A percentile compares a stretch with the other conserved stretches of the same genome.
Conservation (phyloP, 2,888 invertebrate genomes). For the Trilocha varians region DNA sequence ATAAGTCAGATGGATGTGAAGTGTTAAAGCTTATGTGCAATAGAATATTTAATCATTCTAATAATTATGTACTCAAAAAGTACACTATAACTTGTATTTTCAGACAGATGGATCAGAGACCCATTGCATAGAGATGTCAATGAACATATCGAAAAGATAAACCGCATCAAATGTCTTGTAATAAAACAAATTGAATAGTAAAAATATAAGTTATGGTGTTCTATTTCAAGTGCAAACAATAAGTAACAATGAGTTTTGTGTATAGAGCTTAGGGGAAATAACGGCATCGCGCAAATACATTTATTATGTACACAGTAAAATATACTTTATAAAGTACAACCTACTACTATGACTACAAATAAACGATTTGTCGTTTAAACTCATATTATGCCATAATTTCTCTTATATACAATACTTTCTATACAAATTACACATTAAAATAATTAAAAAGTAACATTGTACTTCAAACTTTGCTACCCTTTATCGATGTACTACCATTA, state of each 20-base stretch:
- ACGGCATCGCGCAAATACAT: conserved; percentile 25
- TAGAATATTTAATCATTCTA: neutral
- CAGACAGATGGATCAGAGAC: no score
- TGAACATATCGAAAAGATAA: no score
- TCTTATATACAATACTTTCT: conserved; percentile 70
- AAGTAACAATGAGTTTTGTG: no score
- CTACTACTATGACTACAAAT: conserved; percentile 68
- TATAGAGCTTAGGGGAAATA: no score
- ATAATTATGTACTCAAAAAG: no score
- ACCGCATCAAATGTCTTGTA: no score
- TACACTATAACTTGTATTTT: no score
- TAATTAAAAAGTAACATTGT: conserved; percentile 69
- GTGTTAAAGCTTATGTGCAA: conserved; percentile 63
- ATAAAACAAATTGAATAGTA: no score
- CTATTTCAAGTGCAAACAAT: neutral
- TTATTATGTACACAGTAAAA: conserved; percentile 58
- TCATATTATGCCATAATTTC: conserved; percentile 71
- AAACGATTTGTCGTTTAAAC: conserved; percentile 69
- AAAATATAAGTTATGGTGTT: neutral
- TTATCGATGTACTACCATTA: conserved; percentile 56
- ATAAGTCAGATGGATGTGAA: conserved; percentile 43
- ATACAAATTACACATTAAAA: conserved; percentile 65
- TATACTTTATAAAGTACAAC: conserved; percentile 58
- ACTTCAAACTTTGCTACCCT: conserved; percentile 63
- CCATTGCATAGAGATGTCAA: no score